Evolutionary conservation across 1,140 invertebrate genomes (phyloP).

Genomic region (Hyposmocoma kahamanoa): DNA sequence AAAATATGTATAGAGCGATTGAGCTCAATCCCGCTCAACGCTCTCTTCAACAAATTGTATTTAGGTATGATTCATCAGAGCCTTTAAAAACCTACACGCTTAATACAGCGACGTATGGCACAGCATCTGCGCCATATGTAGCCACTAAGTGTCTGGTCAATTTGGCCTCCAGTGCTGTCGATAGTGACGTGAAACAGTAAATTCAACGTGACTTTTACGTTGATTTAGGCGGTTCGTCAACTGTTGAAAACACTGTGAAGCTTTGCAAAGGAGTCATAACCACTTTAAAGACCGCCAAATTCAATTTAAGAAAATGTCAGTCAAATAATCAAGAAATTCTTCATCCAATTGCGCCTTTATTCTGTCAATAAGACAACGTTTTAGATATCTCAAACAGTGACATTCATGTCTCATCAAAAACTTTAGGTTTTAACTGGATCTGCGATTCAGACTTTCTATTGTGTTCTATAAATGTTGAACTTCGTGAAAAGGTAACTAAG

Average conservation of each 20-base stretch:
- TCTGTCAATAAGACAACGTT: conserved; percentile 1
- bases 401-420: not conserved
- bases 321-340: conserved; percentile 13
- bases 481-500: no score
- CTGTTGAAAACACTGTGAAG: not conserved
- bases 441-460: conserved; percentile 7
- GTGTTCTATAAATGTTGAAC: conserved; percentile 2
- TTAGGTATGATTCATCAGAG: not conserved
- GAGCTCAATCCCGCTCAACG: not conserved
- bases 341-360: not conserved
- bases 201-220: conserved; percentile 17
- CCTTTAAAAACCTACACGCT: not conserved
- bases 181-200: conserved; percentile 3
- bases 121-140: not conserved
- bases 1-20: not conserved
- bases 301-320: conserved; percentile 13
- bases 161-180: not conserved
- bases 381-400: not conserved
- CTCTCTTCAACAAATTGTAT: not conserved
- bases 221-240: not conserved
- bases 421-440: no score
- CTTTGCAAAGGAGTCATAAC: conserved; percentile 9
- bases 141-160: not conserved
- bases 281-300: conserved; percentile 6
- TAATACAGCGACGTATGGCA: conserved; percentile 8